Conservation (phyloP, 2,888 invertebrate genomes). For the Aromia moschata region DNA sequence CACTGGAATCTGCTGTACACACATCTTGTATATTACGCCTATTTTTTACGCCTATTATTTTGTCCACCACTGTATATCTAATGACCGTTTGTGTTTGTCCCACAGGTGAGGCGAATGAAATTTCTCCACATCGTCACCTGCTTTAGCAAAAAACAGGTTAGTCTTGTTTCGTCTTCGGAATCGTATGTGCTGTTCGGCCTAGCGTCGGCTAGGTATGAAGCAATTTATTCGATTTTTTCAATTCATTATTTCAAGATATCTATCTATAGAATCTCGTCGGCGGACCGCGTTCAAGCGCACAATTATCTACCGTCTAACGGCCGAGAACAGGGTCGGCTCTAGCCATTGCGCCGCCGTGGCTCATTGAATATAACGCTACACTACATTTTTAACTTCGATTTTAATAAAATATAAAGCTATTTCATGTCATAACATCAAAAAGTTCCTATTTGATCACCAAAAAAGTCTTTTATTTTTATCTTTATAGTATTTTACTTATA, state of each 20-base stretch:
- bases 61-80: too few species aligned
- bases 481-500: too few species aligned
- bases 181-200: neutral
- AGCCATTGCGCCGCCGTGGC: too few species aligned
- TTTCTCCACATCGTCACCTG: neutral
- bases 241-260: neutral
- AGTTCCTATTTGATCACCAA: too few species aligned
- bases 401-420: too few species aligned
- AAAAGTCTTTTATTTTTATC: too few species aligned
- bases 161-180: neutral
- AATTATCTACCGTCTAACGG: constrained; percentile 7
- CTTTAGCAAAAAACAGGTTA: neutral
- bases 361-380: too few species aligned
- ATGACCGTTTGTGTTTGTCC: neutral
- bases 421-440: too few species aligned
- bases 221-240: constrained; percentile 5
- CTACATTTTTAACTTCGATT: too few species aligned
- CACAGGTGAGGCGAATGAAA: neutral
- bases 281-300: neutral
- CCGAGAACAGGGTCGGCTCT: neutral
- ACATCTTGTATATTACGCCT: too few species aligned
- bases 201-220: constrained; percentile 1
- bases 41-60: too few species aligned
- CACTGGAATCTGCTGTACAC: too few species aligned
- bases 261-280: constrained; percentile 10